Conservation (phyloP, 2,888 invertebrate genomes). For the Anthophora plumipes region DNA sequence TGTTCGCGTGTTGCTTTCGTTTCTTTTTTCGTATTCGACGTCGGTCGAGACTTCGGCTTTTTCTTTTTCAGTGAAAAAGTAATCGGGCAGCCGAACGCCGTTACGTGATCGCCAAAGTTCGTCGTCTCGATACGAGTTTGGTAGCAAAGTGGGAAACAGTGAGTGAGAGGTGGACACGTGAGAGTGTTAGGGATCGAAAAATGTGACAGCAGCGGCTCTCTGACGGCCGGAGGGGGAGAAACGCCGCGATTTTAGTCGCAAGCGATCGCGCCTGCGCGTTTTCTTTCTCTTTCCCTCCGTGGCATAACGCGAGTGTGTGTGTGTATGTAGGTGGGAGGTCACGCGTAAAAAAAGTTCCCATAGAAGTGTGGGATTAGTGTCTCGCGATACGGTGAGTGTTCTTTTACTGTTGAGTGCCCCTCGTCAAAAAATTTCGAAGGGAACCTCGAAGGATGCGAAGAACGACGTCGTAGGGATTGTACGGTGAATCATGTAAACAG, state of each 20-base stretch:
- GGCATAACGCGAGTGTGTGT: not conserved
- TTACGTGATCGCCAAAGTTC: not conserved
- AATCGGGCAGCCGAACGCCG: not conserved
- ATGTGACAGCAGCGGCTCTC: conserved; percentile 59
- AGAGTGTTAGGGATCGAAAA: conserved; percentile 40
- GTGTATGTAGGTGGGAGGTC: conserved; percentile 49
- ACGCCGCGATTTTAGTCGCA: conserved; percentile 49
- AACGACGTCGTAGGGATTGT: conserved; percentile 3
- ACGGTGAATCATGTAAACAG: conserved; percentile 44
- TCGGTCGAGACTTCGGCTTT: not conserved
- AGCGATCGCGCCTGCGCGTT: conserved; percentile 41
- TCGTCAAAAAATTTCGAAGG: not conserved
- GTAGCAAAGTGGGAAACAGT: conserved; percentile 11
- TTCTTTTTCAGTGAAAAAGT: not conserved
- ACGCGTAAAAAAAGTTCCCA: conserved; percentile 41
- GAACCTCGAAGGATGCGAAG: conserved; percentile 19
- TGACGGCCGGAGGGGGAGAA: conserved; percentile 44
- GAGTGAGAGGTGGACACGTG: conserved; percentile 28
- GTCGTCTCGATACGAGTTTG: not conserved
- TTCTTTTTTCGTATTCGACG: conserved; percentile 13
- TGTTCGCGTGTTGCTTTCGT: conserved; percentile 16
- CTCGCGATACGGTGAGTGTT: conserved; percentile 37
- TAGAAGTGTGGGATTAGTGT: conserved; percentile 47
- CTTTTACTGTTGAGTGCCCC: conserved; percentile 24
- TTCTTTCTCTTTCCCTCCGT: conserved; percentile 37